phyloP scores from a whole-genome alignment of 2,888 invertebrate genomes.

The Epinotia demarniana region DNA sequence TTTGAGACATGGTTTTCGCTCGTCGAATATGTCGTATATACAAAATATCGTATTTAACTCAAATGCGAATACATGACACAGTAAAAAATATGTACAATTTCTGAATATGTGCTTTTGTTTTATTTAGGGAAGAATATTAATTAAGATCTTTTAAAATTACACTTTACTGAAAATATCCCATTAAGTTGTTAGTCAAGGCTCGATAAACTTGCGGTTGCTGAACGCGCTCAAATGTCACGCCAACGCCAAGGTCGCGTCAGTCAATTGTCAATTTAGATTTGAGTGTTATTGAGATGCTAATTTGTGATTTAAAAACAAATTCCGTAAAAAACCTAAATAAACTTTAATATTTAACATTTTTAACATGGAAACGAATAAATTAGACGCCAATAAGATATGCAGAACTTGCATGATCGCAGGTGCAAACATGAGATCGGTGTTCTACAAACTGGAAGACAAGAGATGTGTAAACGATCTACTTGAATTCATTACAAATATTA shows the following conservation, averaged over 20 bases:
- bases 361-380: constrained; percentile 31
- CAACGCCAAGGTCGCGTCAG: constrained; percentile 39
- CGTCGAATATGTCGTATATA: too few species aligned
- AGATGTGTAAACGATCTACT: constrained; percentile 63
- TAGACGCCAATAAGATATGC: constrained; percentile 59
- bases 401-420: constrained; percentile 67
- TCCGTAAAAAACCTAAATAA: constrained; percentile 1
- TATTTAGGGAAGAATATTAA: too few species aligned
- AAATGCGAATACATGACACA: too few species aligned
- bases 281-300: constrained; percentile 1
- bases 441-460: constrained; percentile 56
- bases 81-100: too few species aligned
- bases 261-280: neutral
- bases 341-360: neutral
- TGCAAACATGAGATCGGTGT: constrained; percentile 61
- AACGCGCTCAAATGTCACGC: constrained; percentile 9
- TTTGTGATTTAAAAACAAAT: neutral
- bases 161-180: neutral
- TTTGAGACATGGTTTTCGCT: constrained; percentile 2
- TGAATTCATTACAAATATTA: constrained; percentile 63
- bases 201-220: neutral
- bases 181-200: neutral
- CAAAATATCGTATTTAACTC: neutral
- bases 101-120: too few species aligned
- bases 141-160: too few species aligned